Evolutionary conservation across 2,113 vertebrate genomes (phyloP).

Genomic region (Mormyrus lacerda): DNA sequence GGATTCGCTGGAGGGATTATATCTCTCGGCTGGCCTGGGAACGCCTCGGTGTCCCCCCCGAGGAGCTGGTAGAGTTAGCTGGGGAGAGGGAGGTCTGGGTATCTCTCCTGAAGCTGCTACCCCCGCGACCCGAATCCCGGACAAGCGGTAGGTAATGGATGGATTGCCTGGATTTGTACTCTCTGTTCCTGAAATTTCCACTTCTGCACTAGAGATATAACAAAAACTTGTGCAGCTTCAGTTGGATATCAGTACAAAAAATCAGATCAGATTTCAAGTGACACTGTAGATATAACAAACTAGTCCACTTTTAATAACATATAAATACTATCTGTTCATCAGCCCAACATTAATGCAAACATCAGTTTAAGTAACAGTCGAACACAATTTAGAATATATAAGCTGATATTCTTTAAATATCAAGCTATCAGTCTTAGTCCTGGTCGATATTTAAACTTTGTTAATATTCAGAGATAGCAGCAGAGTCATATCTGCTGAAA

Average conservation of each 20-base stretch:
- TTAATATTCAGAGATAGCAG: background rate
- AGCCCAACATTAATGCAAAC: background rate
- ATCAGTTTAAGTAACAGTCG: background rate
- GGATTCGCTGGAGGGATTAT: no score
- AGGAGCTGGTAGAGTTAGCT: no score
- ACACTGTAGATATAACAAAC: background rate
- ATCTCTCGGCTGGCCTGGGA: no score
- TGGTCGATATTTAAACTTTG: background rate
- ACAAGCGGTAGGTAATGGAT: no score
- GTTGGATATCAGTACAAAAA: background rate
- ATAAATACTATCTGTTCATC: background rate
- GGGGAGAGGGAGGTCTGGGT: no score
- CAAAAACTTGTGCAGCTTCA: background rate
- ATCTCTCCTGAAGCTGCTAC: no score
- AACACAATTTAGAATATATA: background rate
- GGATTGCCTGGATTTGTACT: no score
- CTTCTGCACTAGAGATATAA: background rate
- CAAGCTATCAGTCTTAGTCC: background rate
- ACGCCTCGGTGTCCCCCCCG: no score
- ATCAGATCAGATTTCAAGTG: background rate
- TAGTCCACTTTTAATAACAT: background rate
- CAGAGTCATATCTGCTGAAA: background rate
- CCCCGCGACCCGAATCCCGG: no score
- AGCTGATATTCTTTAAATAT: background rate
- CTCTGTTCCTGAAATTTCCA: no score